Evolutionary conservation across 2,113 vertebrate genomes (phyloP), one percentile per base, ranked within the genome.

Genomic region (Tragelaphus buxtoni): DNA sequence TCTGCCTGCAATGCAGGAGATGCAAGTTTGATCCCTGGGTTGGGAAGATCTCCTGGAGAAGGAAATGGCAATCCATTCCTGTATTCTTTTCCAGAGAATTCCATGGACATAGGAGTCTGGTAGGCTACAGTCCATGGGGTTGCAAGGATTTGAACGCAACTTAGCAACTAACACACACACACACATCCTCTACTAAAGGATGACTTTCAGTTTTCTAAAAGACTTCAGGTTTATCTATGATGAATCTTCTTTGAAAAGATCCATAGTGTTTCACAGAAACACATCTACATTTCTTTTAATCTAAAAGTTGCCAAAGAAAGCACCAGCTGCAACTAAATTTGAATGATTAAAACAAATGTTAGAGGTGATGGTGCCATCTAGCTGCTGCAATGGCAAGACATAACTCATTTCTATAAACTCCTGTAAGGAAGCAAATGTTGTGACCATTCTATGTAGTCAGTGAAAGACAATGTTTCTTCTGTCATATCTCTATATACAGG

Each of bases 321-420:
- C 0, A 26, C 30, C 24, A 1, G 3, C 5, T 51, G 49, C 18
- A 88, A 53, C 94, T 58, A 60, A 94, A 97, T 47, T 0, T 12
- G 86, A 95, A 65, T 61, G 39, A 49, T 53, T 76, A 0, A 39
- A 82, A 51, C 39, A 60, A 82, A 92, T 97, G 14, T 72, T 1
- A 10, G 55, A 95, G 97, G 87, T 49, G 0, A 95, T 74, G 55
- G 60, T 98, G 98, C 98, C 98, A 98, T 91, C 98, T 98, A 98
- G 98, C 98, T 97, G 98, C 87, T 60, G 74, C 0, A 2, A 18
- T 60, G 65, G 55, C 56, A 56, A 47, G 4, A 58, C 22, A 0
- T 87, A 65, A 45, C 17, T 47, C 94, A 83, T 56, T 86, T 97
- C 9, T 1, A 42, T 3, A 3, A 60, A 80, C 9, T 61, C 42